Evolutionary conservation across 2,113 vertebrate species (phyloP).

Genomic region (Marmota monax): DNA sequence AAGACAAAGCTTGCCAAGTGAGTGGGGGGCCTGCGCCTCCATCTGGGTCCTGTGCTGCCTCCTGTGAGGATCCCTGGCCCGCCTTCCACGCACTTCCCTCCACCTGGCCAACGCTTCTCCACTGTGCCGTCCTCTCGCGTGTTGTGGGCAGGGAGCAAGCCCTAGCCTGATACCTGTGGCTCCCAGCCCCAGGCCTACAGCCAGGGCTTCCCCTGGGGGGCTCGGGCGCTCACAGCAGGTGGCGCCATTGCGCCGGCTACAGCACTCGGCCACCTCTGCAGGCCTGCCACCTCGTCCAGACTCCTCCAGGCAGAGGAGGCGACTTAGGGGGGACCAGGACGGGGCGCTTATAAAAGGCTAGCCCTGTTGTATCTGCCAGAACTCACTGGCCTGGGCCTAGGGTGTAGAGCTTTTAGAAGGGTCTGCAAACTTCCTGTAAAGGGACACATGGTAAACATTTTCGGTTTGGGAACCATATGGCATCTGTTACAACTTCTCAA

Average conservation of each 20-base stretch:
- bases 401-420: neutral
- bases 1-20: neutral
- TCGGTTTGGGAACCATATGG: neutral
- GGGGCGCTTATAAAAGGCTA: neutral
- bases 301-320: neutral
- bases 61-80: neutral
- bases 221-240: slow-evolving; percentile 82
- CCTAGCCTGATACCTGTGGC: fast-evolving
- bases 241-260: slow-evolving; percentile 76
- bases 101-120: neutral
- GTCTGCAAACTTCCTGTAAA: neutral
- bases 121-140: too few relatives aligned
- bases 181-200: neutral
- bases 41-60: fast-evolving
- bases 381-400: neutral
- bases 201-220: neutral
- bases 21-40: neutral
- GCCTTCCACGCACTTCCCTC: neutral
- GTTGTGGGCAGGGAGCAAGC: too few relatives aligned
- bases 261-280: neutral
- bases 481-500: neutral
- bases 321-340: too few relatives aligned
- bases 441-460: slow-evolving; percentile 40
- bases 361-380: too few relatives aligned
- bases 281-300: neutral